A percentile compares a stretch with the other conserved stretches of the same genome.
Conservation (phyloP, 2,888 invertebrate species). For the Drosophila robusta region DNA sequence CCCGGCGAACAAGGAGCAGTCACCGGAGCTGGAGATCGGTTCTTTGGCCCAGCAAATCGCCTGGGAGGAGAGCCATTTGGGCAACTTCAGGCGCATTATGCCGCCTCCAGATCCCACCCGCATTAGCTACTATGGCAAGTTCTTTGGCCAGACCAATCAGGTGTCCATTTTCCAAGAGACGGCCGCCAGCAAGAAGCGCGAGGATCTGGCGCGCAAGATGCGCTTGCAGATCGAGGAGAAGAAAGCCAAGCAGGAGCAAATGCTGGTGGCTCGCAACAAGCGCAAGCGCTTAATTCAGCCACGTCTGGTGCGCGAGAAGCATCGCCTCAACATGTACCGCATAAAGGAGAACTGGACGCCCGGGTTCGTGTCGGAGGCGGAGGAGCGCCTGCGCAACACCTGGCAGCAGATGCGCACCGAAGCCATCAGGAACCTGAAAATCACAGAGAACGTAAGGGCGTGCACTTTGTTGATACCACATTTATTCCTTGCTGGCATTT, state of each 20-base stretch:
- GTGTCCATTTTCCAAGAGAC: slow-evolving; percentile 89
- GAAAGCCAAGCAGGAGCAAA: slow-evolving; percentile 72
- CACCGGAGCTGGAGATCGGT: slow-evolving; percentile 72
- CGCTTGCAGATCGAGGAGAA: slow-evolving; percentile 87
- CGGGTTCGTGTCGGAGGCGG: slow-evolving; percentile 85
- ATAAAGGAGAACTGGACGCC: slow-evolving; percentile 79
- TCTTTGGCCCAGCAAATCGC: slow-evolving; percentile 88
- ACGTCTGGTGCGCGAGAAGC: slow-evolving; percentile 85
- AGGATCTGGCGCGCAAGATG: slow-evolving; percentile 90
- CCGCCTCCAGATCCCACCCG: slow-evolving; percentile 86
- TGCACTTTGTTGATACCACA: not conserved
- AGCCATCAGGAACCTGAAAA: slow-evolving; percentile 67
- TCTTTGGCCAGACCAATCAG: slow-evolving; percentile 90
- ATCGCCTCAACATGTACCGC: slow-evolving; percentile 61
- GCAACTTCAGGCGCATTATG: slow-evolving; percentile 89
- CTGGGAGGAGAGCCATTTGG: slow-evolving; percentile 91
- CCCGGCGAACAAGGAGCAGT: slow-evolving; percentile 1
- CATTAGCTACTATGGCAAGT: slow-evolving; percentile 88
- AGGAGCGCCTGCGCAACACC: slow-evolving; percentile 88
- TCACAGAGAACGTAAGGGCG: slow-evolving; percentile 74
- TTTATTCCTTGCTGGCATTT: no score
- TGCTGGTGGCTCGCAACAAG: slow-evolving; percentile 45
- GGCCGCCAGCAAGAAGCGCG: slow-evolving; percentile 91
- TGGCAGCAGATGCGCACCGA: slow-evolving; percentile 78
- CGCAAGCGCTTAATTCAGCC: slow-evolving; percentile 83